A percentile compares a stretch with the other conserved stretches of the same genome.
Evolutionary conservation across 64 coral and sea anemone genomes (phyloP).

Genomic region (Montipora capricornis): DNA sequence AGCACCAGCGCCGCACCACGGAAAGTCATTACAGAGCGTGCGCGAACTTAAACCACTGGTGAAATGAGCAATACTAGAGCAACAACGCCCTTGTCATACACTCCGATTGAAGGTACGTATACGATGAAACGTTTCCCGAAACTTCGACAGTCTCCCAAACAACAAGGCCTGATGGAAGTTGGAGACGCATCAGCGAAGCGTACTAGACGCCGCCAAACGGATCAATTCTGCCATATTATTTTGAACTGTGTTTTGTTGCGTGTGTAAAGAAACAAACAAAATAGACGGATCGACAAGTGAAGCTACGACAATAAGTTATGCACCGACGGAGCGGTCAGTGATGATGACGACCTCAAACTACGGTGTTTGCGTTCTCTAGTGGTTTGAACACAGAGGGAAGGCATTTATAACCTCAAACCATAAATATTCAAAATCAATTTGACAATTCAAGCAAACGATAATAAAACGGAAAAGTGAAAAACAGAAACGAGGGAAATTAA

Average conservation of each 20-base stretch:
- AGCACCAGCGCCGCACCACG: conserved; percentile 48
- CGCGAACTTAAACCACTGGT: neutral
- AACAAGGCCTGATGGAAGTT: neutral
- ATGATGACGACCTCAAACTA: conserved; percentile 24
- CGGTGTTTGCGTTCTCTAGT: conserved; percentile 27
- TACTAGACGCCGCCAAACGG: neutral
- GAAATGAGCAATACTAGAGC: neutral
- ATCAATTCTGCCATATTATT: neutral
- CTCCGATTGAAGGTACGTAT: neutral
- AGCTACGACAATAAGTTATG: neutral
- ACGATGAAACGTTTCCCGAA: no score
- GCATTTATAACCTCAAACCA: conserved; percentile 29
- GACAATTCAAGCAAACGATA: neutral
- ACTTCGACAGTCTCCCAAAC: no score
- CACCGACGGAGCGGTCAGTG: conserved; percentile 33
- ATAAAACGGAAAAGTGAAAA: neutral
- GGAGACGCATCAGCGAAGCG: neutral
- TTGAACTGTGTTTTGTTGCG: neutral
- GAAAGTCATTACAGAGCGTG: conserved; percentile 19
- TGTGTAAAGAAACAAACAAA: conserved; percentile 1
- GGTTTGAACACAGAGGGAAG: neutral
- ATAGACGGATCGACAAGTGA: neutral
- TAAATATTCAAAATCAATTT: conserved; percentile 1
- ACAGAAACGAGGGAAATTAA: neutral
- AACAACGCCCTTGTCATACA: neutral